phyloP scores from a whole-genome alignment of 2,888 invertebrate genomes.

The Zootermopsis nevadensis region DNA sequence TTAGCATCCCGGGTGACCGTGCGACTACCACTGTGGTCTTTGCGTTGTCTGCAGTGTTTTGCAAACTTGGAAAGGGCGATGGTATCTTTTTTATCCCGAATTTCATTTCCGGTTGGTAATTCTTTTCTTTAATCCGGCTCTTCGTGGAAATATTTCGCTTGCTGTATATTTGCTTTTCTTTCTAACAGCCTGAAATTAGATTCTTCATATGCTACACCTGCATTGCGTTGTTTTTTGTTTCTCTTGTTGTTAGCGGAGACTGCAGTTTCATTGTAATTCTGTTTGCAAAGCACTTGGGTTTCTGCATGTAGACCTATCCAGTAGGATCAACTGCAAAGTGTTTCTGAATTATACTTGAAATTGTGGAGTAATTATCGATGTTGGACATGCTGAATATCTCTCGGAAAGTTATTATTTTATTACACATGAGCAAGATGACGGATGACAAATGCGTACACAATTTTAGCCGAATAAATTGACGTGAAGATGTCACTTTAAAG shows the following conservation, averaged over 20 bases:
- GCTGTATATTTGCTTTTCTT: conserved; percentile 8
- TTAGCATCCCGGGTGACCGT: neutral
- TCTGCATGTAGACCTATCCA: no score
- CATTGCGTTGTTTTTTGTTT: neutral
- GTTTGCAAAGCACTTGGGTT: neutral
- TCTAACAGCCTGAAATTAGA: conserved; percentile 13
- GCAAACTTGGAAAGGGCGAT: neutral
- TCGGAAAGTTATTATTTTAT: no score
- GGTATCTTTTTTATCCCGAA: neutral
- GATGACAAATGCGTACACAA: no score
- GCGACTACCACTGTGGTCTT: neutral
- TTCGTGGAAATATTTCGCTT: conserved; percentile 23
- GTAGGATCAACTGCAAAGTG: no score
- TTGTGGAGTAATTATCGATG: no score
- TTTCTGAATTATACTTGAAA: no score
- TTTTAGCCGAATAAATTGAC: no score
- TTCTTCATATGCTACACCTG: neutral
- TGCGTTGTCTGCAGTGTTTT: neutral
- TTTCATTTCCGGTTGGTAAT: conserved; percentile 31
- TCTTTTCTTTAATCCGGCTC: conserved; percentile 42
- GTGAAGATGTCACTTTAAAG: no score
- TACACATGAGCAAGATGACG: no score
- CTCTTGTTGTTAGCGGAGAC: neutral
- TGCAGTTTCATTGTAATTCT: neutral
- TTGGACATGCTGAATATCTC: no score